phyloP scores from a whole-genome alignment of 2,797 vertebrate genomes.

The Peromyscus eremicus region DNA sequence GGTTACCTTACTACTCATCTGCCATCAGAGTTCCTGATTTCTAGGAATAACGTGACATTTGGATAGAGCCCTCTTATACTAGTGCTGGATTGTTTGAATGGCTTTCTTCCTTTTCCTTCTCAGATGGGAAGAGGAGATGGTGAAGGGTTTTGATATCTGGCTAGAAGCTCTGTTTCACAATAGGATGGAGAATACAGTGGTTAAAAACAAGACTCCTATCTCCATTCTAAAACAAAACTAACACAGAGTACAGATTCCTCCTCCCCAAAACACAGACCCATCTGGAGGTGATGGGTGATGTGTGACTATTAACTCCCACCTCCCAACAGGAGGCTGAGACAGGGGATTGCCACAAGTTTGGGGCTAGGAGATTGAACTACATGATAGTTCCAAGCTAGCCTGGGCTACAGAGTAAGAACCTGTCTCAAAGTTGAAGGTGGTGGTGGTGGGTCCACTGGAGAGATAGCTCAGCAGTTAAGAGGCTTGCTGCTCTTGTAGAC shows the following conservation, averaged over 20 bases:
- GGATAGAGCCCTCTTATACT: background rate
- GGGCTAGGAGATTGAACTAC: background rate
- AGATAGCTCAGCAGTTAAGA: background rate
- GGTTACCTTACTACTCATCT: background rate
- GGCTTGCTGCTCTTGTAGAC: background rate
- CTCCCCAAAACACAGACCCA: background rate
- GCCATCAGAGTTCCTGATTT: background rate
- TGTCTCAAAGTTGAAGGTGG: background rate
- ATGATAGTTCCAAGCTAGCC: background rate
- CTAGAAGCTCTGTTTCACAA: background rate
- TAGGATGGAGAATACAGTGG: background rate
- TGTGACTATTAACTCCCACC: background rate
- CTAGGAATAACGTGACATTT: background rate
- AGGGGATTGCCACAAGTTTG: background rate
- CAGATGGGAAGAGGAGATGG: background rate
- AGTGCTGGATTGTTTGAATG: background rate
- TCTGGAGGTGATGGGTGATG: background rate
- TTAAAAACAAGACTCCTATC: background rate
- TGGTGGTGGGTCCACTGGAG: background rate
- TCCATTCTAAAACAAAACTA: background rate
- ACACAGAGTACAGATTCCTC: background rate
- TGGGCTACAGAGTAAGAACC: background rate
- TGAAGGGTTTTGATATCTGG: no score
- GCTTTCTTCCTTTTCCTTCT: background rate
- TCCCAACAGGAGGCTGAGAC: background rate